Evolutionary conservation across 2,797 vertebrate genomes (phyloP).

Genomic region (Sebastes dallii): DNA sequence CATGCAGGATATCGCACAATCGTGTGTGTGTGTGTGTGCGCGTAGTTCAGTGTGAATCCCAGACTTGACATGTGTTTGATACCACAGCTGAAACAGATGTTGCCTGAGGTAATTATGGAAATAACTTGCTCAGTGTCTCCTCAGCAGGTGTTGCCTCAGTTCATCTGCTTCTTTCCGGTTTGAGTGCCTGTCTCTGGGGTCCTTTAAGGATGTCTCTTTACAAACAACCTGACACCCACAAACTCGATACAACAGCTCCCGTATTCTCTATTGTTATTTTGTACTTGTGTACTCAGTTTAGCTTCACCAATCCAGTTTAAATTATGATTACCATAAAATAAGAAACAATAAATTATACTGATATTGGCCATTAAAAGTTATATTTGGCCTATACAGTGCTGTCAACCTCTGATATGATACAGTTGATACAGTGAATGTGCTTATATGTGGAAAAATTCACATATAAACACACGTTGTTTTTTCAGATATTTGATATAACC

Average conservation of each 20-base stretch:
- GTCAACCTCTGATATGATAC: not conserved
- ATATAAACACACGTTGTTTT: not conserved
- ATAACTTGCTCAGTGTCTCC: constrained; percentile 9
- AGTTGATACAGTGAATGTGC: not conserved
- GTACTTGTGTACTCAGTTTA: not conserved
- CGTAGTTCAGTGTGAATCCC: not conserved
- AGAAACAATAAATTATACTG: not conserved
- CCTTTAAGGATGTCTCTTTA: constrained; percentile 25
- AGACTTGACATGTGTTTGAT: constrained; percentile 19
- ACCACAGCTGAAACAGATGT: constrained; percentile 40
- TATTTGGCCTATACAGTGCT: not conserved
- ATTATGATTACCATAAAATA: not conserved
- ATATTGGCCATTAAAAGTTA: not conserved
- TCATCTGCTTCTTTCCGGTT: constrained; percentile 39
- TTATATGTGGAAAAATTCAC: not conserved
- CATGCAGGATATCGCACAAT: not conserved
- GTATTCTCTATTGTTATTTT: not conserved
- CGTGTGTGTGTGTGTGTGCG: not conserved
- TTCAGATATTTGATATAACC: not conserved
- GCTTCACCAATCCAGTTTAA: not conserved
- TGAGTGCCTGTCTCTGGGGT: not conserved
- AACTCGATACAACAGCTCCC: not conserved
- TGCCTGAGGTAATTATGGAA: constrained; percentile 32
- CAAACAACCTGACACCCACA: constrained; percentile 32
- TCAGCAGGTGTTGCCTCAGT: constrained; percentile 50